A percentile compares a stretch with the other conserved stretches of the same genome.
These are phyloP conservation scores for Paramisgurnus dabryanus DNA, from an alignment of 2,113 vertebrate species.

Conservation along the genomic window DNA sequence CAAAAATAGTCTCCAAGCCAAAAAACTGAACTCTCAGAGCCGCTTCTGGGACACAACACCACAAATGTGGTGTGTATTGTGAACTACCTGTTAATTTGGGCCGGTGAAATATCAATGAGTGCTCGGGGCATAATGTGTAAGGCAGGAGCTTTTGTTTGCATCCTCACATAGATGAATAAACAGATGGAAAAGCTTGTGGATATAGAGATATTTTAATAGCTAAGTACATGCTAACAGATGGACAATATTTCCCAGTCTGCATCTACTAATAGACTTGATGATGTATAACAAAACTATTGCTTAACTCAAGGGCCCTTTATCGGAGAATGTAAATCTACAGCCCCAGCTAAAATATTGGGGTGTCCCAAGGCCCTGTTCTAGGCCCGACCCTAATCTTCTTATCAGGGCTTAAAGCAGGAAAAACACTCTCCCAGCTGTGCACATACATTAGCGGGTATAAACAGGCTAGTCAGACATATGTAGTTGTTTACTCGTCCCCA, in stretches of 20 bases:
- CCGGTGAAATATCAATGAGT: too few relatives aligned
- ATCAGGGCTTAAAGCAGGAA: conserved; percentile 9
- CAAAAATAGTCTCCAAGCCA: too few relatives aligned
- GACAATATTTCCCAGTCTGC: not conserved
- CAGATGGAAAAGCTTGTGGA: not conserved
- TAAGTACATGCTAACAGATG: not conserved
- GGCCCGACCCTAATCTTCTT: conserved; percentile 15
- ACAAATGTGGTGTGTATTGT: too few relatives aligned
- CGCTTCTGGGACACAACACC: too few relatives aligned
- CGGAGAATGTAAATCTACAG: not conserved
- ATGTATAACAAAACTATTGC: not conserved
- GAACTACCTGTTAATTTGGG: too few relatives aligned
- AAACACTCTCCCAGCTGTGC: not conserved
- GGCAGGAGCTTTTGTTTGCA: not conserved
- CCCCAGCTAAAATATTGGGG: conserved; percentile 9
- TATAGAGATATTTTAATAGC: not conserved
- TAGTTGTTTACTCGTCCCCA: conserved; percentile 6
- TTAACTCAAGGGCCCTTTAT: conserved; percentile 4
- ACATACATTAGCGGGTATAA: not conserved
- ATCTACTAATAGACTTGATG: not conserved
- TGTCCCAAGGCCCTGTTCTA: not conserved
- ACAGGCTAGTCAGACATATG: conserved; percentile 24
- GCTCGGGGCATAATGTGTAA: too few relatives aligned
- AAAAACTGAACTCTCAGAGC: too few relatives aligned
- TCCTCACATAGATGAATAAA: conserved; percentile 5